Evolutionary conservation across 2,797 vertebrate species (phyloP).

Genomic region (Morelia viridis): DNA sequence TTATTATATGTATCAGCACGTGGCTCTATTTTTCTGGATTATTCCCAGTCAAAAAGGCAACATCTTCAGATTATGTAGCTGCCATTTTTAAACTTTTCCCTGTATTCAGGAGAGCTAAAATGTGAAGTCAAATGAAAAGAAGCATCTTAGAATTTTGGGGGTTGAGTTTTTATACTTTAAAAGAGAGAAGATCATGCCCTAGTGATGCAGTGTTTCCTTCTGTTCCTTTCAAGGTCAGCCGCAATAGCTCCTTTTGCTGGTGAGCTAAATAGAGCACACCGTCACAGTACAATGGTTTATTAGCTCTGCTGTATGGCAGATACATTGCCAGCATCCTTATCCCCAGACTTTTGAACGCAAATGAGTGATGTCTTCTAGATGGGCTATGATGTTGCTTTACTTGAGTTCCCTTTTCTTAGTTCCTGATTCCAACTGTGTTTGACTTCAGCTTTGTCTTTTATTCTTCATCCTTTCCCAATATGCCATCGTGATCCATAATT

Average conservation of each 20-base stretch:
- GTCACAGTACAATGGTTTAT: not conserved
- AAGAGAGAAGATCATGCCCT: not conserved
- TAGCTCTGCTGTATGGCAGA: not conserved
- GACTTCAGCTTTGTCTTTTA: not conserved
- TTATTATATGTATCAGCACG: not conserved
- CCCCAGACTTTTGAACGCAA: not conserved
- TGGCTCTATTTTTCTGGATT: not conserved
- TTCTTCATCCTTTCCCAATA: not conserved
- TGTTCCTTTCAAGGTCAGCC: slow-evolving; percentile 3
- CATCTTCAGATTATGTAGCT: not conserved
- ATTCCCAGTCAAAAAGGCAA: not conserved
- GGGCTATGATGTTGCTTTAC: not conserved
- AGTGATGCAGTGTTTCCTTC: not conserved
- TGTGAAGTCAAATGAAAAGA: slow-evolving; percentile 3
- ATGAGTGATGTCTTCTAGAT: not conserved
- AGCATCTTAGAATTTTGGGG: not conserved
- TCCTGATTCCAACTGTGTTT: not conserved
- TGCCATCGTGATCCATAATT: not conserved
- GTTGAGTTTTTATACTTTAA: not conserved
- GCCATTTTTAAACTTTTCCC: not conserved
- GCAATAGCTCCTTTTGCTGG: not conserved
- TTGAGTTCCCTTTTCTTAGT: not conserved
- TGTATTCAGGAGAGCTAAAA: not conserved
- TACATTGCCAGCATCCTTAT: not conserved
- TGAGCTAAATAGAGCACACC: not conserved